Evolutionary conservation across 2,797 vertebrate genomes (phyloP).

Genomic region (Artibeus jamaicensis): DNA sequence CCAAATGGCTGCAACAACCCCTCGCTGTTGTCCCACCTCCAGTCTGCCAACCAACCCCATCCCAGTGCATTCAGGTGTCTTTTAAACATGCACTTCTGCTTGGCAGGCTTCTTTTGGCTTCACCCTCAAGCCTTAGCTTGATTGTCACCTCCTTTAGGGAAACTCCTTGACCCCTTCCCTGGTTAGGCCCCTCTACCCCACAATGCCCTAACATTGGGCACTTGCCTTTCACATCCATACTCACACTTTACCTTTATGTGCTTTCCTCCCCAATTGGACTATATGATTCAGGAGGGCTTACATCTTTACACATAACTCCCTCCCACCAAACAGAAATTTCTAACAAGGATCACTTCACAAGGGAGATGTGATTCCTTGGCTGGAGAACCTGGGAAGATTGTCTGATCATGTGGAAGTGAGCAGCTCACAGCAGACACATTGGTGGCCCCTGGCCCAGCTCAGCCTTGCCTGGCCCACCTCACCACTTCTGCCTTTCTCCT

Average conservation of each 20-base stretch:
- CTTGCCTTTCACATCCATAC: too few species aligned
- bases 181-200: fast-evolving
- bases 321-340: neutral
- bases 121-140: neutral
- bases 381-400: neutral
- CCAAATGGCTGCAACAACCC: fast-evolving
- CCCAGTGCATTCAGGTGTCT: fast-evolving
- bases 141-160: neutral
- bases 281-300: neutral
- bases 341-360: neutral
- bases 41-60: neutral
- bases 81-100: neutral
- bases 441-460: neutral
- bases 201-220: too few species aligned
- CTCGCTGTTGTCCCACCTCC: neutral
- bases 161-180: neutral
- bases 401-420: neutral
- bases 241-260: neutral
- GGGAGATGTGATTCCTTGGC: neutral
- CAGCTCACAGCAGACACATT: neutral
- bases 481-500: neutral
- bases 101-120: neutral
- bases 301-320: neutral
- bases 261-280: neutral
- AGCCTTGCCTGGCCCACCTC: neutral